A percentile compares a stretch with the other conserved stretches of the same genome.
These are phyloP conservation scores for Macroramphosus scolopax DNA, from an alignment of 2,797 vertebrate genomes.

Conservation along the genomic window DNA sequence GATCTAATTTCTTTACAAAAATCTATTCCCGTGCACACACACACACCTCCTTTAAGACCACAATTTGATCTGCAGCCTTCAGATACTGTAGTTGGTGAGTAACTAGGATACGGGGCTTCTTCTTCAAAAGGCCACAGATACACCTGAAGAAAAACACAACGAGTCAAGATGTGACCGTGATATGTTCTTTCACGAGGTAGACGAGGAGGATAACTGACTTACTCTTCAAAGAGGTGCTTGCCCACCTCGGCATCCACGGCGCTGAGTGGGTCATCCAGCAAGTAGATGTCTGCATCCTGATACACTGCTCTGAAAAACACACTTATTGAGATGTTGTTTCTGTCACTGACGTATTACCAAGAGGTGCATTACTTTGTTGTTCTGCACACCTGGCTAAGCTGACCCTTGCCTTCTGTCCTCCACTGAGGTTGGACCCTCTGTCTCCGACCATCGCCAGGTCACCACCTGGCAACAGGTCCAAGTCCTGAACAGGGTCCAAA, in stretches of 20 bases:
- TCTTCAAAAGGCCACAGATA: conserved; percentile 88
- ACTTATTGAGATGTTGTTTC: conserved; percentile 16
- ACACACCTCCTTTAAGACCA: conserved; percentile 92
- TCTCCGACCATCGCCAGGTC: conserved; percentile 91
- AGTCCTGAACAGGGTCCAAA: conserved; percentile 77
- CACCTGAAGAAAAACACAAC: conserved; percentile 77
- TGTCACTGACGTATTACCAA: not conserved
- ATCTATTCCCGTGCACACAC: too few species aligned
- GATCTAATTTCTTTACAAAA: too few species aligned
- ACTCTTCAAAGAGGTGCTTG: conserved; percentile 92
- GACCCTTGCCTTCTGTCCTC: conserved; percentile 93
- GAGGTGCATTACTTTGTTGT: not conserved
- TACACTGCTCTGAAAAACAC: conserved; percentile 85
- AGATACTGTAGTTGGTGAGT: conserved; percentile 96
- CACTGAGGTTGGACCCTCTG: conserved; percentile 90
- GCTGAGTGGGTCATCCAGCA: conserved; percentile 93
- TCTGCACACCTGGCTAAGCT: conserved; percentile 86
- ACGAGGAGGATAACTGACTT: too few species aligned
- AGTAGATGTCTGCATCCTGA: conserved; percentile 93
- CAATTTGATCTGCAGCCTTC: conserved; percentile 86
- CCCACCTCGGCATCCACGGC: conserved; percentile 94
- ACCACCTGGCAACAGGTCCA: conserved; percentile 87
- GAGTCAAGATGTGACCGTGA: not conserved
- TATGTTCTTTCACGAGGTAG: too few species aligned
- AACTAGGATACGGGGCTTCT: conserved; percentile 90